phyloP scores from a whole-genome alignment of 1,140 invertebrate genomes.

The Cyclina sinensis region DNA sequence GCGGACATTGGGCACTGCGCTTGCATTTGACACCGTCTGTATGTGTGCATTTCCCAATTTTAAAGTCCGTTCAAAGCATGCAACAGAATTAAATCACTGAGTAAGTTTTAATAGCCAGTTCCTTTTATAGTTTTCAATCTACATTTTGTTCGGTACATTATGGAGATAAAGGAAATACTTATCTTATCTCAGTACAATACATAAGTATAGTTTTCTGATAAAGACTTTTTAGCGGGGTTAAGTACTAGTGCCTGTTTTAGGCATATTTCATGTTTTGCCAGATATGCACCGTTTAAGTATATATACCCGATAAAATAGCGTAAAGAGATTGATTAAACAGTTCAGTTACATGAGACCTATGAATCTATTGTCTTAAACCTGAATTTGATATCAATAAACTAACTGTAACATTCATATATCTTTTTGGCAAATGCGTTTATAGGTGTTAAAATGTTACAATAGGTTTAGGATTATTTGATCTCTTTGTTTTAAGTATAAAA shows the following conservation, averaged over 20 bases:
- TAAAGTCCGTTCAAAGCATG: too few relatives aligned
- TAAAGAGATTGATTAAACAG: conserved; percentile 16
- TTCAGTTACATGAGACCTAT: neutral
- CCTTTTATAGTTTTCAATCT: too few relatives aligned
- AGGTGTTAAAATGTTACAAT: conserved; percentile 43
- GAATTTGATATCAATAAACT: neutral
- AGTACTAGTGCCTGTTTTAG: neutral
- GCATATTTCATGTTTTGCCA: neutral
- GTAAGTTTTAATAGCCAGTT: too few relatives aligned
- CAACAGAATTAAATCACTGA: too few relatives aligned
- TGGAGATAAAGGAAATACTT: neutral
- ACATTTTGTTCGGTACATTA: neutral
- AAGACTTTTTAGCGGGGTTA: too few relatives aligned
- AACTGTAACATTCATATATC: conserved; percentile 23
- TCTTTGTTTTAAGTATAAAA: conserved; percentile 15
- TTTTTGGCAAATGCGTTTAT: conserved; percentile 1
- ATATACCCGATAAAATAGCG: neutral
- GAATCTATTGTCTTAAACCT: conserved; percentile 23
- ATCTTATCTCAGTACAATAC: conserved; percentile 8
- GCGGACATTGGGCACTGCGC: too few relatives aligned
- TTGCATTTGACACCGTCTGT: too few relatives aligned
- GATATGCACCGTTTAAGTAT: neutral
- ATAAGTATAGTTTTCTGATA: too few relatives aligned
- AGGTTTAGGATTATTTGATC: conserved; percentile 23
- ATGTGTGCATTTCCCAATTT: too few relatives aligned